Evolutionary conservation across 2,888 invertebrate species (phyloP).

Genomic region (Scaptomyza reducta): DNA sequence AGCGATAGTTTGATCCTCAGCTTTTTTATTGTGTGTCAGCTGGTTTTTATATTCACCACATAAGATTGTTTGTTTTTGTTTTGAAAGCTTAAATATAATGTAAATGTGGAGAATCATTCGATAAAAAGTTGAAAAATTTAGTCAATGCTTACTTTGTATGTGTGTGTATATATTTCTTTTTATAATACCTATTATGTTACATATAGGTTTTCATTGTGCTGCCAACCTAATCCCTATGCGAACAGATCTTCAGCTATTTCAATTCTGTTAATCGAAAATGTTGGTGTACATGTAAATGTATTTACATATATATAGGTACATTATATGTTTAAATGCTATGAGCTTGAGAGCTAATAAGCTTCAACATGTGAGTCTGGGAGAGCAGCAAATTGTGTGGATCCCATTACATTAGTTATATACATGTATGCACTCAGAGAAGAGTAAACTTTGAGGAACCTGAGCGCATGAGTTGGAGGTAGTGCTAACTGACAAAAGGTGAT

Average conservation of each 20-base stretch:
- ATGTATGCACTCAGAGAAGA: not conserved
- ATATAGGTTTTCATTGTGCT: too few species aligned
- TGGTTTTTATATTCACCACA: constrained; percentile 25
- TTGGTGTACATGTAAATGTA: too few species aligned
- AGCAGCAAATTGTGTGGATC: not conserved
- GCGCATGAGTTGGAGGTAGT: not conserved
- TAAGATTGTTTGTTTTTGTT: not conserved
- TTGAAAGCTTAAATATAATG: constrained; percentile 19
- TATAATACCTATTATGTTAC: too few species aligned
- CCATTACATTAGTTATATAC: too few species aligned
- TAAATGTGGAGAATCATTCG: not conserved
- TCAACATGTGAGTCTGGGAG: not conserved
- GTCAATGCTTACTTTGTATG: not conserved
- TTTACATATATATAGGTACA: too few species aligned
- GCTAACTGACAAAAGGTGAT: not conserved
- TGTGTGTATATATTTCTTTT: not conserved
- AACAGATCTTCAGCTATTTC: too few species aligned
- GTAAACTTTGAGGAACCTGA: not conserved
- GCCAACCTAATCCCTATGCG: too few species aligned
- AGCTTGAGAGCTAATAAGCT: too few species aligned
- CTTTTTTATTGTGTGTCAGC: constrained; percentile 20
- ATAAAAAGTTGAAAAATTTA: not conserved
- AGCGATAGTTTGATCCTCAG: constrained; percentile 44
- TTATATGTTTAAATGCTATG: too few species aligned
- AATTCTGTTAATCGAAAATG: too few species aligned